These are phyloP conservation scores for Lordiphosa fenestrarum DNA, from an alignment of 2,888 invertebrate species.

Conservation along the genomic window DNA sequence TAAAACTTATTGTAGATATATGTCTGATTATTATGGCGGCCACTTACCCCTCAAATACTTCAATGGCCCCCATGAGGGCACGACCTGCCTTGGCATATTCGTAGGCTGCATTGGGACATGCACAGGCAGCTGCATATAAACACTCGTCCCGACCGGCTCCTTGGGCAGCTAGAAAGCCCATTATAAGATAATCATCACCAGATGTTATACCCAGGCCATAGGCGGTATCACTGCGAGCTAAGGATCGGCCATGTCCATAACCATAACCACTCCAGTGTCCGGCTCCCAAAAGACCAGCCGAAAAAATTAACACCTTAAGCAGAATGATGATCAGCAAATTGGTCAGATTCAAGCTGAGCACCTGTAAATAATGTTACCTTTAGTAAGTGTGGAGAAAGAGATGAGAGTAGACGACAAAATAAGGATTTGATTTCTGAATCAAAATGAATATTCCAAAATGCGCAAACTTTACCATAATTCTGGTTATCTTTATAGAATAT, in stretches of 20 bases:
- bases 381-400: not conserved
- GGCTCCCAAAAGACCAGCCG: constrained; percentile 89
- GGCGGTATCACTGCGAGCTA: constrained; percentile 59
- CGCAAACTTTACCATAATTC: too few relatives aligned
- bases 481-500: too few relatives aligned
- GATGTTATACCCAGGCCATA: constrained; percentile 81
- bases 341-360: constrained; percentile 89
- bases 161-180: constrained; percentile 84
- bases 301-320: constrained; percentile 90
- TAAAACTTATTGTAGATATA: not conserved
- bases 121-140: constrained; percentile 88
- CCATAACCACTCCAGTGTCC: constrained; percentile 84
- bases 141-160: constrained; percentile 88
- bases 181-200: constrained; percentile 83
- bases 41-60: constrained; percentile 84
- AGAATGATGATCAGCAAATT: constrained; percentile 90
- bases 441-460: too few relatives aligned
- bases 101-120: constrained; percentile 85
- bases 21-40: not conserved
- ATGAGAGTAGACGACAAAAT: too few relatives aligned
- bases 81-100: constrained; percentile 90
- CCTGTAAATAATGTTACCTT: constrained; percentile 42
- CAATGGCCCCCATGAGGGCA: constrained; percentile 86
- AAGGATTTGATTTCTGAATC: too few relatives aligned
- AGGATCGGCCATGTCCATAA: constrained; percentile 72